Base-by-base conservation (phyloP, 2,113 vertebrate species). In the Acrocephalus kingi region DNA sequence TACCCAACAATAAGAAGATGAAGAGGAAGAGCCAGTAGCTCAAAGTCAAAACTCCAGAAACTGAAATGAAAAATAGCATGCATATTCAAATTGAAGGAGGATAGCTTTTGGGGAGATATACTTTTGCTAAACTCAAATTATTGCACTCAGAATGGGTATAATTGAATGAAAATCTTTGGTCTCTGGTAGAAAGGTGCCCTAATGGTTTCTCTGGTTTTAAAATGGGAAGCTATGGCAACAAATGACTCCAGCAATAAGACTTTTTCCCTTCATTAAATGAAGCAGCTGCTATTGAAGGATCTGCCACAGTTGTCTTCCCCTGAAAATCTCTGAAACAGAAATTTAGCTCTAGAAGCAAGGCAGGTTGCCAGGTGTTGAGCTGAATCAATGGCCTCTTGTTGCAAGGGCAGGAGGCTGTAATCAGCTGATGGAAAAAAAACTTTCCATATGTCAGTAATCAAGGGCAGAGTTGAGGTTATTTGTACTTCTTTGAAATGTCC, bases 151-250 rank as follows among this genome's bases (percentile, higher is more conserved):
- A 84, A 82, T 43, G 62, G n/a, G 15, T 61, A 51, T 93, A 94
- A 87, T 78, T 93, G 66, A 93, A 89, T 79, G 15, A 82, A 87
- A 94, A 89, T 73, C 66, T 78, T 82, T 76, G 77, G 56, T 73
- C 8, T 84, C 52, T 84, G 49, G 67, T 79, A 58, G 77, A 79
- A 93, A 55, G 73, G 83, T 25, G 30, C 46, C 71, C 10, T 96
- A 83, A 94, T 96, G 89, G 24, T 83, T 93, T 79, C 54, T 94
- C 69, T 94, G 41, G 45, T 66, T 89, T 91, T 89, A 49, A 69
- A 25, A 30, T 22, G 58, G 71, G 84, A 83, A 95, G 74, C 84
- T 80, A 91, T 93, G 74, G 78, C 78, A 95, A 96, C 89, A 93
- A 94, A 93, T 80, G n/a, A 54, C 54, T 87, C 27, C 78, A 85